Conservation (phyloP, 2,797 vertebrate species). For the Natrix natrix region DNA sequence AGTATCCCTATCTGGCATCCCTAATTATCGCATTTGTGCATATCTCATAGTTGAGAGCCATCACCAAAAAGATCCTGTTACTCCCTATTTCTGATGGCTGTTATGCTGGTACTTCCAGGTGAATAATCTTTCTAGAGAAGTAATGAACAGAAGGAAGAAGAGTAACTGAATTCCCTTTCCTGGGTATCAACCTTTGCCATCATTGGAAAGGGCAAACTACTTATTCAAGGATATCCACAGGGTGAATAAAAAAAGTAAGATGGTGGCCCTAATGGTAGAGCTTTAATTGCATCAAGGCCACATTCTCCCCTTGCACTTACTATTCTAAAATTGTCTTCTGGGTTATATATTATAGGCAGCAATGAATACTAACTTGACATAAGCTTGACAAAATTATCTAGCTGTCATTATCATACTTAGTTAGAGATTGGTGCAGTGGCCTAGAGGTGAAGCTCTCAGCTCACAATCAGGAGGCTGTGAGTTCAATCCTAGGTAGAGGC, state of each 20-base stretch:
- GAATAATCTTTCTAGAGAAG: background rate
- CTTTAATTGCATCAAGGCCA: background rate
- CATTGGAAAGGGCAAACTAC: background rate
- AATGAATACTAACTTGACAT: background rate
- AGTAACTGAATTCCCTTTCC: background rate
- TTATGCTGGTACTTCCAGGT: background rate
- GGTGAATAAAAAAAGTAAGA: background rate
- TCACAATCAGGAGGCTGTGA: no score
- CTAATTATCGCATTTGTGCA: background rate
- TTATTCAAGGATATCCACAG: background rate
- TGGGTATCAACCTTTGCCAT: background rate
- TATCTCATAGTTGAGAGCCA: background rate
- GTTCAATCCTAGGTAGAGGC: no score
- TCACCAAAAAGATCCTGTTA: background rate
- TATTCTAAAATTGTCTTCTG: background rate
- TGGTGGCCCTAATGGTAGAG: background rate
- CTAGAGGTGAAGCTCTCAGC: no score
- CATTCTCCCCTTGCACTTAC: background rate
- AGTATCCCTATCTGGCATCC: background rate
- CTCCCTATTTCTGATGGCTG: background rate
- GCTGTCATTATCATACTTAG: background rate
- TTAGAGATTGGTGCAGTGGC: no score
- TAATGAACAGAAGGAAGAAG: background rate
- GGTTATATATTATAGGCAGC: background rate
- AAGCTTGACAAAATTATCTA: background rate